Conservation (phyloP, 35 echinoderm and acorn worm genomes). For the Heliocidaris tuberculata region DNA sequence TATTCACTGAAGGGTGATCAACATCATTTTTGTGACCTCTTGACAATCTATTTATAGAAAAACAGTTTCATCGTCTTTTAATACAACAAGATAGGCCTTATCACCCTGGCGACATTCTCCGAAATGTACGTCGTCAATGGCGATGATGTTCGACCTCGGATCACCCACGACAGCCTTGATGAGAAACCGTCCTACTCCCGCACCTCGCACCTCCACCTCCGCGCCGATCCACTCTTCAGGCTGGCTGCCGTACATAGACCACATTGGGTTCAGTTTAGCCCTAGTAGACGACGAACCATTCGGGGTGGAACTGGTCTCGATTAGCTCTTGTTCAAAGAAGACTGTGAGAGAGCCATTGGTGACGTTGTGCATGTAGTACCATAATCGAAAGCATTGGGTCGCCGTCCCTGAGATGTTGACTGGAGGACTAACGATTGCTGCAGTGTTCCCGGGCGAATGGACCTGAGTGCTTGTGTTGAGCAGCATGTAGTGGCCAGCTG, state of each 20-base stretch:
- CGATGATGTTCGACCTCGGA: not conserved
- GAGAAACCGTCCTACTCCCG: not conserved
- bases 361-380: slow-evolving; percentile 27
- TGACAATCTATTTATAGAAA: too few species aligned
- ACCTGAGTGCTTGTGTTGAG: not conserved
- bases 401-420: not conserved
- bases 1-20: too few species aligned
- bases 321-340: not conserved
- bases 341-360: not conserved
- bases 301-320: not conserved
- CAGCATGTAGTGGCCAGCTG: not conserved
- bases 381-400: slow-evolving; percentile 28
- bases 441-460: not conserved
- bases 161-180: not conserved
- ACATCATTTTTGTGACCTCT: too few species aligned
- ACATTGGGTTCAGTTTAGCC: not conserved
- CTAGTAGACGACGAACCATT: not conserved
- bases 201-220: not conserved
- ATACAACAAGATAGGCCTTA: too few species aligned
- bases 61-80: too few species aligned
- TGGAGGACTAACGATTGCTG: not conserved
- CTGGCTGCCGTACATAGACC: not conserved
- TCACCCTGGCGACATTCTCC: slow-evolving; percentile 9
- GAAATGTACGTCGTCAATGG: not conserved
- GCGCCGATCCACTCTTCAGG: not conserved